A percentile compares a stretch with the other conserved stretches of the same genome.
Conservation (phyloP, 2,888 invertebrate species). For the Coleophora deauratella region DNA sequence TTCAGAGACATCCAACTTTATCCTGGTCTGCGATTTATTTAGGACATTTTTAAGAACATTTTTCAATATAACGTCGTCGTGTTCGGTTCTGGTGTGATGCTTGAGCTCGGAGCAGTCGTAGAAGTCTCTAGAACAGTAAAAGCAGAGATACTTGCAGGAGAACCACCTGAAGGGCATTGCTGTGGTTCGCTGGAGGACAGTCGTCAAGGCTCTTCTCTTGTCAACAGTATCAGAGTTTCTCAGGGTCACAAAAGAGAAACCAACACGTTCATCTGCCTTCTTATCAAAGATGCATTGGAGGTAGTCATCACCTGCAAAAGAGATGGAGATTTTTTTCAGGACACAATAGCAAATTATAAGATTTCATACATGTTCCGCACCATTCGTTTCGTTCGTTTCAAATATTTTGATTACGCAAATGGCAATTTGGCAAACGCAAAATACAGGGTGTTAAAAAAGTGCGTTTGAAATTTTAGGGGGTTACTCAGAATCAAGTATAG, state of each 20-base stretch:
- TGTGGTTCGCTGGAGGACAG: conserved; percentile 24
- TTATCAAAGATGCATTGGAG: conserved; percentile 8
- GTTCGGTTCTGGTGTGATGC: conserved; percentile 27
- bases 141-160: conserved; percentile 26
- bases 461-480: no score
- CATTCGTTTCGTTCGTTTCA: no score
- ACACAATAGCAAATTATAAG: no score
- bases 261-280: background rate
- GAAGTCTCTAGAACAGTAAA: conserved; percentile 25
- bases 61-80: conserved; percentile 25
- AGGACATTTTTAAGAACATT: conserved; percentile 17
- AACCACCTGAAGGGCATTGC: conserved; percentile 31
- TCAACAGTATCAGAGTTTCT: background rate
- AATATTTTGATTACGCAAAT: no score
- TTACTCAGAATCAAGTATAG: no score
- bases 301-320: no score
- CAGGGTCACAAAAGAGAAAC: no score
- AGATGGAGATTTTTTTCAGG: no score
- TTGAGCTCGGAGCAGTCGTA: conserved; percentile 16
- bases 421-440: no score
- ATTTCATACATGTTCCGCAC: no score
- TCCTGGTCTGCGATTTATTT: background rate
- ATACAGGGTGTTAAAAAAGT: no score
- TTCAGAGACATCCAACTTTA: conserved; percentile 36
- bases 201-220: conserved; percentile 9